Base-by-base conservation (phyloP, 2,113 vertebrate species). In the Spheniscus mendiculus region DNA sequence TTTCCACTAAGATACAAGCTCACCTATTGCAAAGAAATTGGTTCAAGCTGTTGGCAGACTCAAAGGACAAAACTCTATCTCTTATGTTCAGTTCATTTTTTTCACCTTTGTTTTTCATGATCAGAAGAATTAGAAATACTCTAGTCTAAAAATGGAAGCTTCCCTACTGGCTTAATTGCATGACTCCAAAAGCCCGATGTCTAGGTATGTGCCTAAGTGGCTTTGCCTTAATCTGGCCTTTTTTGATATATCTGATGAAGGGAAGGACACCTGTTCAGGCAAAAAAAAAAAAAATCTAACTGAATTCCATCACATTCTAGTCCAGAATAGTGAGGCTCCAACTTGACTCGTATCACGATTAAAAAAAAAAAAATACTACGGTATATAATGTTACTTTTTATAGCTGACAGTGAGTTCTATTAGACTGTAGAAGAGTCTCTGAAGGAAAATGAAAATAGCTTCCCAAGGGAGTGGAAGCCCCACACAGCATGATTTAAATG, bases 391-490 rank as follows among this genome's bases (percentile, higher is more conserved):
- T 87, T 93, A 32, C 90, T 95, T 95, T 93, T 93, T 78, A 92
- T 95, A 96, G 52, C 38, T 94, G 92, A 95, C 72, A 96, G 79
- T 87, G 78, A 97, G 63, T 76, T 96, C 89, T 77, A 97, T 95
- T 95, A 97, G 80, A 74, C 30, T 93, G 89, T 2, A 89, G 61
- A 95, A 93, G 65, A 96, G 44, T 53, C 65, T 97, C 71, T 90
- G 44, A 88, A 70, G 53, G 84, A 90, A 91, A 93, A 95, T 80
- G 40, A 94, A 95, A 96, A 95, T 84, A 96, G 82, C 74, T 55
- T 96, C 92, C 76, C 90, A 95, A 83, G 83, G 78, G 92, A 96
- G 65, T 93, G 95, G 94, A 97, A 97, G 80, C 95, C 92, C 94
- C 93, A 89, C 91, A 95, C 89, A 95, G 90, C 74, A 92, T 69